Percentiles rank a stretch among this genome's conserved stretches.
Evolutionary conservation across 2,888 invertebrate species (phyloP).

Genomic region (Calliphora vomitoria): DNA sequence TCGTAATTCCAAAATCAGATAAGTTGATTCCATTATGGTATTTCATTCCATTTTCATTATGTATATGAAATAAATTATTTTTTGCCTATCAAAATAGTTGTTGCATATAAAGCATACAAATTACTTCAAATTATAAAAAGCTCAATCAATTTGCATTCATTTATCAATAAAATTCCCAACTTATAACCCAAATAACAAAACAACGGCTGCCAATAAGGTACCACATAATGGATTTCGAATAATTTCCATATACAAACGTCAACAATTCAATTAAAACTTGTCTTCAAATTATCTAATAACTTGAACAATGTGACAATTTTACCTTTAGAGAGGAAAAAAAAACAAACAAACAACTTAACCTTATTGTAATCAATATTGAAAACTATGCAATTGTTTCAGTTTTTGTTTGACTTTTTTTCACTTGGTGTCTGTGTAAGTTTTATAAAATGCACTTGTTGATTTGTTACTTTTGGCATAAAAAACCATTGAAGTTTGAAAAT

Average conservation of each 20-base stretch:
- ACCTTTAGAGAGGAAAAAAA: constrained; percentile 12
- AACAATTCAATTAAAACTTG: constrained; percentile 61
- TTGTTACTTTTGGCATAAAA: constrained; percentile 57
- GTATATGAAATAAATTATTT: too few species aligned
- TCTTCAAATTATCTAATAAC: constrained; percentile 58
- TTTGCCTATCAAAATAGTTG: too few species aligned
- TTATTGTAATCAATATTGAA: constrained; percentile 33
- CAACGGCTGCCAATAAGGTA: constrained; percentile 3
- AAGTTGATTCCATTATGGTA: too few species aligned
- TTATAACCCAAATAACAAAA: constrained; percentile 44
- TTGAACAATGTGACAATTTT: constrained; percentile 53
- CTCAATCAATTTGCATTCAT: background rate
- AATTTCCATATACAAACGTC: constrained; percentile 10
- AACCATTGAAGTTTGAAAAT: constrained; percentile 67
- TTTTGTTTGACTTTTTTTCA: background rate
- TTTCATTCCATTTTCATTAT: too few species aligned
- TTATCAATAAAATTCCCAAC: constrained; percentile 18
- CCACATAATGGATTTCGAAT: constrained; percentile 29
- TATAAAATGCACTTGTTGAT: constrained; percentile 62
- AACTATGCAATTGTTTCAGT: constrained; percentile 23
- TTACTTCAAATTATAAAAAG: background rate
- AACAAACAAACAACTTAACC: constrained; percentile 11
- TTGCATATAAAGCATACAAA: background rate
- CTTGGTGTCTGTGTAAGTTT: background rate
- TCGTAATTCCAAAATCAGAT: too few species aligned